Evolutionary conservation across 1,140 invertebrate species (phyloP), one percentile per base, ranked within the genome.

Genomic region (Drosophila littoralis): DNA sequence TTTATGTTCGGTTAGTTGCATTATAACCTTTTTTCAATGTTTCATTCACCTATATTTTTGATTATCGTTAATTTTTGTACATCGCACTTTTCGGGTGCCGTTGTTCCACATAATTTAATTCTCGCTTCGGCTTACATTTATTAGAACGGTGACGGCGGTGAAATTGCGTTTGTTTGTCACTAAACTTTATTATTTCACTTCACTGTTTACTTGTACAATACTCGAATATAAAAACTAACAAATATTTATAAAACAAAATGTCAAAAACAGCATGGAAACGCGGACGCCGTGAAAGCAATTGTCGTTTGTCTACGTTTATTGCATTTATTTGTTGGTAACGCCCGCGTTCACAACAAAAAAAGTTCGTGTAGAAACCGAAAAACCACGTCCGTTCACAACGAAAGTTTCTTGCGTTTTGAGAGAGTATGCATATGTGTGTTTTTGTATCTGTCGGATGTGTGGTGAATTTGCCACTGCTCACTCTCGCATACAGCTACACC

Each of bases 271-370:
- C 66, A 55, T 69, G 42, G 50, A 70, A 74, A 58, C 52, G 59
- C 59, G 59, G 48, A 69, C 58, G 72, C 33, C 40, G 59, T 63
- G 51, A 36, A 57, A 57, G 55, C 66, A 36, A 45, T 61, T 42
- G 35, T 43, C 50, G 65, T 57, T 73, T 58, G 51, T 73, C 69
- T 66, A 22, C 52, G 64, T n/a, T 55, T 33, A 17, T 55, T 15
- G 10, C 40, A 60, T 72, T 72, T 66, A 60, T 66, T 75, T 79
- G 60, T 81, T 81, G 79, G 70, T 77, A 79, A 69, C 77, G 75
- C 77, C 77, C 79, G 79, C 65, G 77, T 70, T 79, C 71, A 50
- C 67, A 78, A 78, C 57, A 69, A 72, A 46, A 65, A 77, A 42
- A 52, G 46, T 60, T 66, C 66, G 50, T 63, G 58, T 75, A 75